Percentiles rank a stretch among this genome's conserved stretches.
These are phyloP conservation scores for Spodoptera litura DNA, from an alignment of 1,140 invertebrate species.

Conservation along the genomic window DNA sequence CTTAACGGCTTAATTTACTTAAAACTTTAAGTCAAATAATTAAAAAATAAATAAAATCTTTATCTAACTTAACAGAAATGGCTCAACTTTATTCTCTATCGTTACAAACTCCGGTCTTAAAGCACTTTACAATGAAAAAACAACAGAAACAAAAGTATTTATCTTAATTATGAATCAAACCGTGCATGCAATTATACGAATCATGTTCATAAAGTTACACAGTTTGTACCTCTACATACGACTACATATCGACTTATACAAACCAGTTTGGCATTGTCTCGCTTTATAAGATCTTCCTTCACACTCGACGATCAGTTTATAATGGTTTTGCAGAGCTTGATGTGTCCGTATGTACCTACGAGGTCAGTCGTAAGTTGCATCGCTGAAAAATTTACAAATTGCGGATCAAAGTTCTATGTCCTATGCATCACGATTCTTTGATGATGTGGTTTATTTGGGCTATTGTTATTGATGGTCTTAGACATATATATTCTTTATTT, in stretches of 20 bases:
- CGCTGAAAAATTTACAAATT: slow-evolving; percentile 51
- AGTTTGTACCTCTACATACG: slow-evolving; percentile 7
- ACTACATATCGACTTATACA: too few relatives aligned
- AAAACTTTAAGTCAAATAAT: too few relatives aligned
- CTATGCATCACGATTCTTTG: slow-evolving; percentile 60
- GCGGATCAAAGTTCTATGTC: slow-evolving; percentile 61
- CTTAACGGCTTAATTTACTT: too few relatives aligned
- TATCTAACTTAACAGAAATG: too few relatives aligned
- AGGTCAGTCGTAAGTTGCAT: slow-evolving; percentile 48
- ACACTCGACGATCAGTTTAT: too few relatives aligned
- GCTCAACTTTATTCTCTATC: neutral
- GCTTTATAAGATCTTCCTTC: too few relatives aligned
- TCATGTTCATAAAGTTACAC: slow-evolving; percentile 11
- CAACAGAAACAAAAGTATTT: slow-evolving; percentile 39
- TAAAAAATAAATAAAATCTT: too few relatives aligned
- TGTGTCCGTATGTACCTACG: slow-evolving; percentile 4
- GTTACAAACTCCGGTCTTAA: neutral
- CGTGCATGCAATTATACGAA: slow-evolving; percentile 40
- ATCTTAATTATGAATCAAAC: slow-evolving; percentile 44
- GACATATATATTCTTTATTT: too few relatives aligned
- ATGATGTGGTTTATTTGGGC: neutral
- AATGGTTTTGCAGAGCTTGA: too few relatives aligned
- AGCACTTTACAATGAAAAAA: slow-evolving; percentile 9
- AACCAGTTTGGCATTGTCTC: too few relatives aligned
- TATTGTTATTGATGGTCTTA: neutral